Percentiles rank a stretch among this genome's conserved stretches.
Evolutionary conservation across 2,797 vertebrate species (phyloP).

Genomic region (Linurgus olivaceus): DNA sequence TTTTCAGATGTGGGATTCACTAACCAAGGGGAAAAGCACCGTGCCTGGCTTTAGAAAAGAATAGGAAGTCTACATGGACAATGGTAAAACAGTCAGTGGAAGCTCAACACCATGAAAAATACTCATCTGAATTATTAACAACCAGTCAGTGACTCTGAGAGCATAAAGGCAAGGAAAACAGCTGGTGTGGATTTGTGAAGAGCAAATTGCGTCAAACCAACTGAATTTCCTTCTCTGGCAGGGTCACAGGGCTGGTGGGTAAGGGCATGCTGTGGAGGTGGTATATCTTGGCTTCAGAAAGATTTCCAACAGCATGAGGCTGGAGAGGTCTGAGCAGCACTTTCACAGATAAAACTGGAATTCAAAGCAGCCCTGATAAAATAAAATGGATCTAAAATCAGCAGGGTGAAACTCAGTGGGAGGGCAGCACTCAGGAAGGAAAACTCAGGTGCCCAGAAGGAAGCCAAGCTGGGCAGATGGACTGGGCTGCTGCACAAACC

Average conservation of each 20-base stretch:
- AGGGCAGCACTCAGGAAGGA: background rate
- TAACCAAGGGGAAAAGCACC: background rate
- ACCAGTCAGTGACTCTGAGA: background rate
- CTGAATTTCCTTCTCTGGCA: background rate
- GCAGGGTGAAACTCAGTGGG: background rate
- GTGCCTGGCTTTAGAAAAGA: background rate
- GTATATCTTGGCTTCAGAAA: background rate
- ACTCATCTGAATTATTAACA: background rate
- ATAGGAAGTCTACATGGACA: background rate
- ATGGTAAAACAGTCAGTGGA: background rate
- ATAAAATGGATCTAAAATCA: background rate
- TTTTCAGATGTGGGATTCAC: background rate
- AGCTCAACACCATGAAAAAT: background rate
- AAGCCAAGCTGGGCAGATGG: background rate
- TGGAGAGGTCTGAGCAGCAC: background rate
- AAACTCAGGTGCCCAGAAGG: background rate
- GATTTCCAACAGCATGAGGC: background rate
- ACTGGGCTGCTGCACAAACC: background rate
- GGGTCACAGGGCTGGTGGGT: background rate
- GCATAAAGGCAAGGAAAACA: background rate
- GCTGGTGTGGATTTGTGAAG: rapidly evolving
- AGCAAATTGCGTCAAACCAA: background rate
- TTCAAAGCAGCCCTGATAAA: background rate
- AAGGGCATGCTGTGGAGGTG: background rate
- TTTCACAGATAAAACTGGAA: background rate